These are phyloP conservation scores for Astropecten irregularis DNA, from an alignment of 53 echinoderm and acorn worm genomes.

Conservation along the genomic window DNA sequence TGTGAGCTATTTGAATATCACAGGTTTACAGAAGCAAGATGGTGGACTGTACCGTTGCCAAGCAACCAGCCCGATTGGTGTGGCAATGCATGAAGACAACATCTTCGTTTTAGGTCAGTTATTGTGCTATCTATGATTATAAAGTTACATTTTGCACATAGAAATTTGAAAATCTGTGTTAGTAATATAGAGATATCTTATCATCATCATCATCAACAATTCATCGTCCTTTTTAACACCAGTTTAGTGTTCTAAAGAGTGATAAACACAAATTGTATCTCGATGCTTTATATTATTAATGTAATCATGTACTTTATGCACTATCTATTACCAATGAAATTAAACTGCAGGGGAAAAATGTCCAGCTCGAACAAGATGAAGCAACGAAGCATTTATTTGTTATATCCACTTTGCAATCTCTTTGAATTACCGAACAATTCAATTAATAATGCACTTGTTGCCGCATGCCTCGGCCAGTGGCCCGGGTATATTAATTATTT, in stretches of 20 bases:
- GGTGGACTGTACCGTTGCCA: slow-evolving; percentile 93
- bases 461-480: background rate
- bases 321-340: too few species aligned
- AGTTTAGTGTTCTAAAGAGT: too few species aligned
- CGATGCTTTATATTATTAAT: too few species aligned
- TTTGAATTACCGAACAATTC: slow-evolving; percentile 25
- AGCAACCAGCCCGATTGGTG: slow-evolving; percentile 82
- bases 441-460: slow-evolving; percentile 26
- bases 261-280: too few species aligned
- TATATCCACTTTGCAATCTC: background rate
- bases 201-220: too few species aligned
- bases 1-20: slow-evolving; percentile 92
- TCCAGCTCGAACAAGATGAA: too few species aligned
- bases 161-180: background rate
- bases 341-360: too few species aligned
- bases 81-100: slow-evolving; percentile 71
- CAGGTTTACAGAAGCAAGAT: slow-evolving; percentile 76
- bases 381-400: too few species aligned
- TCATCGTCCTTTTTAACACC: too few species aligned
- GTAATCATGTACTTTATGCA: too few species aligned
- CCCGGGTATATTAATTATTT: too few species aligned
- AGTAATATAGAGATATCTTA: background rate
- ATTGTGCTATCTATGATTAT: too few species aligned
- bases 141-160: background rate
- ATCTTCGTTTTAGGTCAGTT: slow-evolving; percentile 89